A percentile compares a stretch with the other conserved stretches of the same genome.
These are phyloP conservation scores for Aplysia californica DNA, from an alignment of 1,140 invertebrate species.

Conservation along the genomic window DNA sequence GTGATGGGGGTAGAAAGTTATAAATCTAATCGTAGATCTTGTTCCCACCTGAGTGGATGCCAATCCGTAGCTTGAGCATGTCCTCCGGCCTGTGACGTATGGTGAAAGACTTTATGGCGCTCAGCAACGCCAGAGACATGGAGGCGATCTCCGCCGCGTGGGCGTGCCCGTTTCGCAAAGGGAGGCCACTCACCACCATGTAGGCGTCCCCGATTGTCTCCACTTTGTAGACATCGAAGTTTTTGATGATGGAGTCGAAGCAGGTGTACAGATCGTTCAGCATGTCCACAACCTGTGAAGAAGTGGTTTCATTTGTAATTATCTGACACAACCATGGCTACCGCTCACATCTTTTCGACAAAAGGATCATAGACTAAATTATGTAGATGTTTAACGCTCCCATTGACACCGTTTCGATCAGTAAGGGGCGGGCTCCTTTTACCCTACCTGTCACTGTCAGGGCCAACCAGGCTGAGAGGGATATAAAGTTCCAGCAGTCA, in stretches of 20 bases:
- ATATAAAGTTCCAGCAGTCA: no score
- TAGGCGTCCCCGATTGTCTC: constrained; percentile 61
- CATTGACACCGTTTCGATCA: no score
- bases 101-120: constrained; percentile 84
- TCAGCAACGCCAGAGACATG: constrained; percentile 89
- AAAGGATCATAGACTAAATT: no score
- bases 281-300: constrained; percentile 69
- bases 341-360: no score
- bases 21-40: no score
- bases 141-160: constrained; percentile 92
- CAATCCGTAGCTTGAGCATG: constrained; percentile 89
- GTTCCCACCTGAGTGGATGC: constrained; percentile 92
- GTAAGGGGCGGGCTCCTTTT: no score
- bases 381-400: no score
- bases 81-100: constrained; percentile 86
- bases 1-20: no score
- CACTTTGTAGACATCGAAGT: constrained; percentile 65
- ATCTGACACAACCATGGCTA: no score
- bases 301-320: no score
- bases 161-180: constrained; percentile 87
- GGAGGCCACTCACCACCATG: constrained; percentile 76
- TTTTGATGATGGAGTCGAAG: constrained; percentile 61
- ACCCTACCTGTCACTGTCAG: no score
- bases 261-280: constrained; percentile 62
- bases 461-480: no score